Conservation (phyloP, 2,888 invertebrate species). For the Sarcophaga rosellei region DNA sequence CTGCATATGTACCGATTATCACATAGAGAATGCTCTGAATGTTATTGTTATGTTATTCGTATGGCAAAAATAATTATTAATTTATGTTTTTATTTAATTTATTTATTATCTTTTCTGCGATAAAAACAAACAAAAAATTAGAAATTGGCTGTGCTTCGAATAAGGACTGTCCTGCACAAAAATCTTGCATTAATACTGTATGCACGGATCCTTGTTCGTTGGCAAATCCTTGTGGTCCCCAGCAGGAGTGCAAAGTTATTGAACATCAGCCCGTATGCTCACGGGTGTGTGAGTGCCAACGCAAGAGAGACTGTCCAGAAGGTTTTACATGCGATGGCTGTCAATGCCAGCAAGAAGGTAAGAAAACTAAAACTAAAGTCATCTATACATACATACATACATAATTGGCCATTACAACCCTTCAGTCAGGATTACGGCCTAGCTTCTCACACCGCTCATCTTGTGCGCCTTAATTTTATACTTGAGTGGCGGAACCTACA, state of each 20-base stretch:
- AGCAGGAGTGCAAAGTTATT: constrained; percentile 91
- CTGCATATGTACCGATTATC: constrained; percentile 43
- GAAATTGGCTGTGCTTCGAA: constrained; percentile 91
- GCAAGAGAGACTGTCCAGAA: constrained; percentile 85
- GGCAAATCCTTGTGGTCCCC: constrained; percentile 87
- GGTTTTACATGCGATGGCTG: constrained; percentile 87
- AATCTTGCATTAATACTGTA: constrained; percentile 89
- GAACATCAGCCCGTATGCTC: constrained; percentile 92
- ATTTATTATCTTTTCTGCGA: constrained; percentile 33
- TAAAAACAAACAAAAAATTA: constrained; percentile 79
- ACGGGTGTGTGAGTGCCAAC: constrained; percentile 86
- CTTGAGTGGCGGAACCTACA: too few relatives aligned
- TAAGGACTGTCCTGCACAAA: constrained; percentile 88
- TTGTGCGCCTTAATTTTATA: too few relatives aligned
- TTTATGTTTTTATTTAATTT: constrained; percentile 17
- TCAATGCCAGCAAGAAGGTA: constrained; percentile 84
- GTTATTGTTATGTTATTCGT: constrained; percentile 22
- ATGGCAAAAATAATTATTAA: constrained; percentile 28
- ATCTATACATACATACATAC: too few relatives aligned
- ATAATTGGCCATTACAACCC: too few relatives aligned
- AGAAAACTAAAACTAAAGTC: constrained; percentile 72
- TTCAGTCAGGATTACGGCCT: too few relatives aligned
- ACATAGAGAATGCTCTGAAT: constrained; percentile 59
- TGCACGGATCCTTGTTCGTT: constrained; percentile 92
- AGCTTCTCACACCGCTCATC: too few relatives aligned